Evolutionary conservation across 37 sponge, comb jelly and placozoan genomes (phyloP), one percentile per base, ranked within the genome.

Genomic region (Tethya wilhelma): DNA sequence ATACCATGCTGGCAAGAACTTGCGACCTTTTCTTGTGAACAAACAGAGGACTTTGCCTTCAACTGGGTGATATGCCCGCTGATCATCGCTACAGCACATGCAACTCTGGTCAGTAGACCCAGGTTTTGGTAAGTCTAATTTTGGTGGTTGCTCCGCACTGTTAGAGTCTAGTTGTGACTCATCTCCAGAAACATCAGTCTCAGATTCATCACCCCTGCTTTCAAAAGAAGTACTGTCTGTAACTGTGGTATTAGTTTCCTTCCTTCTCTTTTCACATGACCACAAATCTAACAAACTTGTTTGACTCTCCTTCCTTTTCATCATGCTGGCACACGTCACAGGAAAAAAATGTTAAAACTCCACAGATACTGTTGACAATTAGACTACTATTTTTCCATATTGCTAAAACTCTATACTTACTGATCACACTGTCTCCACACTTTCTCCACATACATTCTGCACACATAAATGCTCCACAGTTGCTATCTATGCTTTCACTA

Each of bases 241-340:
- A 49, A 19, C 53, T 49, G 53, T 49, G 14, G 53, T 19, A 49
- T 9, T 49, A 19, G 53, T 49, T 19, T 49, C 53, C 14, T 49
- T 49, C 53, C 53, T 49, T 49, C 53, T 49, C 53, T 26, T 62
- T 62, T 62, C 63, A 62, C 29, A 62, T 49, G 53, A 49, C 53
- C 53, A 49, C 14, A 49, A 9, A 49, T 49, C 53, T 14, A 49
- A 49, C 53, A 49, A 14, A 49, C 53, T 49, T 14, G 14, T 49
- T 49, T 49, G 53, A 49, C 14, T 49, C 53, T 49, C 53, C 53
- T 14, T 49, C 53, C 53, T 49, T 49, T 49, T 49, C 53, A 49
- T 49, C n/a, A n/a, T n/a, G n/a, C n/a, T n/a, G n/a, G n/a, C n/a
- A n/a, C n/a, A n/a, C n/a, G n/a, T n/a, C n/a, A n/a, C n/a, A n/a